Conservation (phyloP, 2,888 invertebrate genomes). For the Napeogenes inachia region DNA sequence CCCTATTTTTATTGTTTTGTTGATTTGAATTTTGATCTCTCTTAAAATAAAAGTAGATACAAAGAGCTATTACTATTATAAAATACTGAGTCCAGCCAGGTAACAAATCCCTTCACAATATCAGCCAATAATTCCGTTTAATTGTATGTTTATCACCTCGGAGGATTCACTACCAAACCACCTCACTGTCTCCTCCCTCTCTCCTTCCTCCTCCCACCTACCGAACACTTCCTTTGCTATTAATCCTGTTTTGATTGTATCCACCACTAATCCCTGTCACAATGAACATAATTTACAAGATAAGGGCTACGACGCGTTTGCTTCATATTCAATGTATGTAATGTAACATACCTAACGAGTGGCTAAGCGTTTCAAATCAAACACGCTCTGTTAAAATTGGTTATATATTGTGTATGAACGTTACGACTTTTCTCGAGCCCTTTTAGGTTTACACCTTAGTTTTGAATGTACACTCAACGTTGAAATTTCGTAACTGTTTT, state of each 20-base stretch:
- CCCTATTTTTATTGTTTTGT: no score
- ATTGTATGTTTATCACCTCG: conserved; percentile 24
- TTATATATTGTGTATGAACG: background rate
- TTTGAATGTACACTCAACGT: no score
- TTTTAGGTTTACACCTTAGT: no score
- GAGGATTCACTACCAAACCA: conserved; percentile 8
- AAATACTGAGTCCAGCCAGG: background rate
- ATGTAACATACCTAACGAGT: background rate
- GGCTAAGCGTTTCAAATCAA: background rate
- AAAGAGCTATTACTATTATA: no score
- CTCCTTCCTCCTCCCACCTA: conserved; percentile 1
- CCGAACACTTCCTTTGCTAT: conserved; percentile 1
- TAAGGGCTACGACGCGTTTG: conserved; percentile 10
- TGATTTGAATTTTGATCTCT: no score
- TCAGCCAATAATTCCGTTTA: conserved; percentile 21
- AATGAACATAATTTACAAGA: conserved; percentile 24
- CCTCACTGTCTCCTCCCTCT: background rate
- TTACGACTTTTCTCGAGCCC: no score
- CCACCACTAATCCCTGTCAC: conserved; percentile 22
- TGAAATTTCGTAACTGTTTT: no score
- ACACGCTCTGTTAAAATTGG: background rate
- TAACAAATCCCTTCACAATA: conserved; percentile 7
- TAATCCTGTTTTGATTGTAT: conserved; percentile 24
- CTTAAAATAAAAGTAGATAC: no score
- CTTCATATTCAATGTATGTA: conserved; percentile 3